Percentiles rank a stretch among this genome's conserved stretches.
phyloP scores from a whole-genome alignment of 2,888 invertebrate genomes.

The Cistogaster globosa region DNA sequence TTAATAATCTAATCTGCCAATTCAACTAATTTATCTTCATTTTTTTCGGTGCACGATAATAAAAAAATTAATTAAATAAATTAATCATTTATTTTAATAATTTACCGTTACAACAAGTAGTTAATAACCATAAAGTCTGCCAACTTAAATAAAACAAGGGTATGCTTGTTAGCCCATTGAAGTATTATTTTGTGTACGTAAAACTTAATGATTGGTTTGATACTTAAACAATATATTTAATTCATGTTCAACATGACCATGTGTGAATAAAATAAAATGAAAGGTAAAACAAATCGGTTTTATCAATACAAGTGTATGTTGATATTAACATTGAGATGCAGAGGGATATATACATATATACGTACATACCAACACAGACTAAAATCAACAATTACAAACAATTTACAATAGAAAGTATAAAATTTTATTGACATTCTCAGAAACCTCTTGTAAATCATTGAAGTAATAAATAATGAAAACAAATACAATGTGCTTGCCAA shows the following conservation, averaged over 20 bases:
- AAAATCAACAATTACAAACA: too few species aligned
- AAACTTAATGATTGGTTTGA: conserved; percentile 52
- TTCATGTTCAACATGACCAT: conserved; percentile 45
- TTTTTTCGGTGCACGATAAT: too few species aligned
- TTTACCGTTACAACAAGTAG: conserved; percentile 1
- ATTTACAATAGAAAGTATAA: conserved; percentile 8
- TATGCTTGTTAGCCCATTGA: background rate
- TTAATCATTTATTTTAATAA: too few species aligned
- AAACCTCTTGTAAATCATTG: conserved; percentile 19
- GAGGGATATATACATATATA: background rate
- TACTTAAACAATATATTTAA: conserved; percentile 59
- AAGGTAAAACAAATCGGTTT: background rate
- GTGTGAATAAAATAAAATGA: background rate
- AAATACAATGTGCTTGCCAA: background rate
- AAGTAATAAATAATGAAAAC: conserved; percentile 32
- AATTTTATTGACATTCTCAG: conserved; percentile 22
- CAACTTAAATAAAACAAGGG: background rate
- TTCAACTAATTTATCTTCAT: too few species aligned
- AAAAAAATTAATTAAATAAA: too few species aligned
- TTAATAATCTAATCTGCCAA: too few species aligned
- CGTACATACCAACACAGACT: background rate
- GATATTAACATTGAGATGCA: conserved; percentile 48
- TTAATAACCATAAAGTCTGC: conserved; percentile 21
- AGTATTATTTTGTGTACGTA: background rate
- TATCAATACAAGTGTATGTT: conserved; percentile 9